phyloP scores from a whole-genome alignment of 2,888 invertebrate species.

The Coelopa pilipes region DNA sequence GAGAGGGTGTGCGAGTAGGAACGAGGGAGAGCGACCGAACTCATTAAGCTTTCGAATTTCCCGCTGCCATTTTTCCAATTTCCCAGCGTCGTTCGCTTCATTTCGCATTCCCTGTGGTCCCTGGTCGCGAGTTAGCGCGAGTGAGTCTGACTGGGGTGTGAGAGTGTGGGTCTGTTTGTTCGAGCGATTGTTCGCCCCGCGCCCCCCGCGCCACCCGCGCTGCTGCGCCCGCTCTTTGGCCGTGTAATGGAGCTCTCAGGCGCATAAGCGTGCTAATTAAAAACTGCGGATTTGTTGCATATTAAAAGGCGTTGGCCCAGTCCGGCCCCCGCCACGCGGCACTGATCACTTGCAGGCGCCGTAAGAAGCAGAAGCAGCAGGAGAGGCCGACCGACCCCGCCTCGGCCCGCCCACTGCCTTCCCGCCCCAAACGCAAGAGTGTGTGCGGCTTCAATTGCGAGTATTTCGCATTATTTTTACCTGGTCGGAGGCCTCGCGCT shows the following conservation, averaged over 20 bases:
- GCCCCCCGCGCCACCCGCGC: neutral
- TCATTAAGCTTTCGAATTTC: conserved; percentile 15
- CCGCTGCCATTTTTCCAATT: conserved; percentile 23
- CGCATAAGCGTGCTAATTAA: conserved; percentile 30
- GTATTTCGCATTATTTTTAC: too few relatives aligned
- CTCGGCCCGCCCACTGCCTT: too few relatives aligned
- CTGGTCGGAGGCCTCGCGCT: too few relatives aligned
- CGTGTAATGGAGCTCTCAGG: conserved; percentile 21
- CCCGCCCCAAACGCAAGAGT: too few relatives aligned
- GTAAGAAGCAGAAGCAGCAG: too few relatives aligned
- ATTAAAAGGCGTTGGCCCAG: neutral
- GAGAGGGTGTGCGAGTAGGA: too few relatives aligned
- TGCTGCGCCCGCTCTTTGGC: neutral
- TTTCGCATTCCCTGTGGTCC: neutral
- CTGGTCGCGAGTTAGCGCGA: neutral
- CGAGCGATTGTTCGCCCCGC: neutral
- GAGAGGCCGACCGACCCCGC: too few relatives aligned
- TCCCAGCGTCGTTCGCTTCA: conserved; percentile 8
- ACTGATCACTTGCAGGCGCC: neutral
- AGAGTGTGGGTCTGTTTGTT: neutral
- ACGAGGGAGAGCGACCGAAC: neutral
- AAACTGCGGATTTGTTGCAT: conserved; percentile 31
- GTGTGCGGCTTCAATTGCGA: too few relatives aligned
- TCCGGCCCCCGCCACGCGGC: neutral
- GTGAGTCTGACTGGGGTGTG: too few relatives aligned